Evolutionary conservation across 2,797 vertebrate genomes (phyloP).

Genomic region (Melanotaenia trifasciata): DNA sequence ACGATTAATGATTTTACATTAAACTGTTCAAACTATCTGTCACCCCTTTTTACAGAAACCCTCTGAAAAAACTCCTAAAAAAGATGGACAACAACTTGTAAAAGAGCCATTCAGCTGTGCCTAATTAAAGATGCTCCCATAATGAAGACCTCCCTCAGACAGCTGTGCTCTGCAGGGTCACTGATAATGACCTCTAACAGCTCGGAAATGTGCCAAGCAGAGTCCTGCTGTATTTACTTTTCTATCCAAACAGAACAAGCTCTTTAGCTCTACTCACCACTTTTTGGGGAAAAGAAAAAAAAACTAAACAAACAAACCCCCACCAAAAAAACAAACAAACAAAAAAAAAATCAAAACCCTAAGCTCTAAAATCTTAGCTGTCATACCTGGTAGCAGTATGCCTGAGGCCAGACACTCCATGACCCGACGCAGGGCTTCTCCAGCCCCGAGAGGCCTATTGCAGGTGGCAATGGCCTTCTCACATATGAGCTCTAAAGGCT

Average conservation of each 20-base stretch:
- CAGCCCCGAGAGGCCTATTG: slow-evolving; percentile 96
- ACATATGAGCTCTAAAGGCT: slow-evolving; percentile 98
- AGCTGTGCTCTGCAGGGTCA: slow-evolving; percentile 45
- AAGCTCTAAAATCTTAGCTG: slow-evolving; percentile 1
- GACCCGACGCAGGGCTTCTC: slow-evolving; percentile 95
- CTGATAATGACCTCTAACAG: slow-evolving; percentile 30
- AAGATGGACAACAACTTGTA: slow-evolving; percentile 8
- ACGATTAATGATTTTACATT: slow-evolving; percentile 8
- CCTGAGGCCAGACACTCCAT: slow-evolving; percentile 99
- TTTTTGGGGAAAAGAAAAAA: neutral
- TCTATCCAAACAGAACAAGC: slow-evolving; percentile 6
- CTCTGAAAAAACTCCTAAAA: neutral
- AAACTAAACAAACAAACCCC: neutral
- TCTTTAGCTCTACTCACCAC: neutral
- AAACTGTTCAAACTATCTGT: slow-evolving; percentile 4
- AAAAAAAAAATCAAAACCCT: no score
- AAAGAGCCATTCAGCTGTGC: slow-evolving; percentile 35
- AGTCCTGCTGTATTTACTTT: neutral
- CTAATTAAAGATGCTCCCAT: slow-evolving; percentile 44
- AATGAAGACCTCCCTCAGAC: slow-evolving; percentile 41
- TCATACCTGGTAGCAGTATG: slow-evolving; percentile 94
- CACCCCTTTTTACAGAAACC: slow-evolving; percentile 7
- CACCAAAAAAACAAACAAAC: no score
- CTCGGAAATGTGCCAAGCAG: slow-evolving; percentile 31
- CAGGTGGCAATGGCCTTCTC: slow-evolving; percentile 99